Percentiles rank a stretch among this genome's conserved stretches.
phyloP scores from a whole-genome alignment of 2,797 vertebrate genomes.

The Acestrorhynchus altus region DNA sequence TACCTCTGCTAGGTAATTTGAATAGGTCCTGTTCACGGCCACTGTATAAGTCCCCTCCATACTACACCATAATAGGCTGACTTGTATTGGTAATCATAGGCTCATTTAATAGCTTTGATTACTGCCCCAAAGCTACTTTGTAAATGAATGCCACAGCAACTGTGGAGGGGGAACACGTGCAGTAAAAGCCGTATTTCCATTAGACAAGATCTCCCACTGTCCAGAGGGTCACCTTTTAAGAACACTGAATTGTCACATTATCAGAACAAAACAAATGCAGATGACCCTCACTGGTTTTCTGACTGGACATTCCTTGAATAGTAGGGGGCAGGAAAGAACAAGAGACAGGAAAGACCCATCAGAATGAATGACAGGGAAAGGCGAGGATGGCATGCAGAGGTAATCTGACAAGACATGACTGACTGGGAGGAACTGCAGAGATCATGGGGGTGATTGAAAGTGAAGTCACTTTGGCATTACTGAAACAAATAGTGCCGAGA shows the following conservation, averaged over 20 bases:
- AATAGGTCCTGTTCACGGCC: slow-evolving; percentile 6
- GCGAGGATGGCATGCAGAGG: neutral
- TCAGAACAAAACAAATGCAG: slow-evolving; percentile 44
- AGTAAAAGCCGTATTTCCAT: slow-evolving; percentile 40
- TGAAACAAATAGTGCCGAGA: neutral
- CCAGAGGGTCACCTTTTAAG: slow-evolving; percentile 5
- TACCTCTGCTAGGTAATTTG: slow-evolving; percentile 8
- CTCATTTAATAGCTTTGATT: slow-evolving; percentile 10
- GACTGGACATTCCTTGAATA: slow-evolving; percentile 11
- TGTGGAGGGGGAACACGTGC: slow-evolving; percentile 23
- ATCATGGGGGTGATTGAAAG: neutral
- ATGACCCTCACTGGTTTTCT: slow-evolving; percentile 19
- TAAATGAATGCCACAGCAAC: slow-evolving; percentile 23
- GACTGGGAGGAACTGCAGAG: neutral
- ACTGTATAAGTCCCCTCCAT: neutral
- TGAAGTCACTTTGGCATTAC: neutral
- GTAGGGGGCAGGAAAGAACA: neutral
- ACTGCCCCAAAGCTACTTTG: neutral
- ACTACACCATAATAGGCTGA: neutral
- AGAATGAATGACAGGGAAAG: slow-evolving; percentile 19
- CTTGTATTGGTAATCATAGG: slow-evolving; percentile 46
- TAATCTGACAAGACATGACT: neutral
- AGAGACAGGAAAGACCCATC: neutral
- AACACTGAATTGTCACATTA: slow-evolving; percentile 31
- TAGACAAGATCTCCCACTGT: slow-evolving; percentile 15